Conservation (phyloP, 23 tunicate genomes). For the Diplosoma virens region DNA sequence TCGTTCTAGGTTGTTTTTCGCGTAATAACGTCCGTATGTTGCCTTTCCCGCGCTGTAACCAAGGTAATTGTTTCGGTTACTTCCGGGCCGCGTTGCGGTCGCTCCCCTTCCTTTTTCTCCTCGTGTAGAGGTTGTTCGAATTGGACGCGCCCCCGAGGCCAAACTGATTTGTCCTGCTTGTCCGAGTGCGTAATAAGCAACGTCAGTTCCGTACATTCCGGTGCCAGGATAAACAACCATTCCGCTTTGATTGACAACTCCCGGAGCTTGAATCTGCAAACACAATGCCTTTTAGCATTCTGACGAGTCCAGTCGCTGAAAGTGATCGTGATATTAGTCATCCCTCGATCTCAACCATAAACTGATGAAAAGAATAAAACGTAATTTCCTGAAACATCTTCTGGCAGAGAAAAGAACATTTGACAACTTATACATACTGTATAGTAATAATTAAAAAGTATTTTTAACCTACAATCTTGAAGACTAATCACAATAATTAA, state of each 20-base stretch:
- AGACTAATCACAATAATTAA: too few species aligned
- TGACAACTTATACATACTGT: too few species aligned
- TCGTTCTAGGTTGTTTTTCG: slow-evolving; percentile 89
- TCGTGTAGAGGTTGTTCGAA: slow-evolving; percentile 52
- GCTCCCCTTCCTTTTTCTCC: slow-evolving; percentile 59
- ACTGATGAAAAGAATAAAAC: too few species aligned
- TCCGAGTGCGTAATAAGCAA: slow-evolving; percentile 63
- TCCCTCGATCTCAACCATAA: too few species aligned
- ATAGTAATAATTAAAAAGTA: too few species aligned
- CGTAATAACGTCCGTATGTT: slow-evolving; percentile 97
- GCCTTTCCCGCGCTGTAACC: slow-evolving; percentile 99
- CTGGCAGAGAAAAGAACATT: too few species aligned
- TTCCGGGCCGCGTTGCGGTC: slow-evolving; percentile 49
- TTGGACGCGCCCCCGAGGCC: slow-evolving; percentile 53
- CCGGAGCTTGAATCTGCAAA: slow-evolving; percentile 39
- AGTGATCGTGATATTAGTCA: too few species aligned
- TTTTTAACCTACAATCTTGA: too few species aligned
- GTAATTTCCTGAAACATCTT: too few species aligned
- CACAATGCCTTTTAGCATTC: too few species aligned
- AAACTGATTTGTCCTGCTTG: slow-evolving; percentile 77
- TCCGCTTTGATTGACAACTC: slow-evolving; percentile 69
- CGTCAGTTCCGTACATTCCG: slow-evolving; percentile 58
- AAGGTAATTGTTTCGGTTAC: slow-evolving; percentile 77
- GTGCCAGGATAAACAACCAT: slow-evolving; percentile 80
- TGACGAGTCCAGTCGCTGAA: too few species aligned